Evolutionary conservation across 1,140 invertebrate genomes (phyloP), one percentile per base, ranked within the genome.

Genomic region (Listronotus bonariensis): DNA sequence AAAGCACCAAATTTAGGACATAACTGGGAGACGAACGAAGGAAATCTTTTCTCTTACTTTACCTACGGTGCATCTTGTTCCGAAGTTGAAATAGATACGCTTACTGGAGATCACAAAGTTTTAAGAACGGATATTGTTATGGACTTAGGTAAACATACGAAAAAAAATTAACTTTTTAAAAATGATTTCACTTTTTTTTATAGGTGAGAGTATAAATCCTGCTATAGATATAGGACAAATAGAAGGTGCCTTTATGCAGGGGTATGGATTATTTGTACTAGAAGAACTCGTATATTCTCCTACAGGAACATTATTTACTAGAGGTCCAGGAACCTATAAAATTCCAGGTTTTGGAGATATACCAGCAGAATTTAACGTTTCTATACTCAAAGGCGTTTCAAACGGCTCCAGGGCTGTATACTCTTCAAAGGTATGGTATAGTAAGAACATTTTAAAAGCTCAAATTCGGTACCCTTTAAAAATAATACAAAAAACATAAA

Each of bases 141-240:
- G 95, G 96, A 98, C 81, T 83, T 97, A 54, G 86, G 86, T 75
- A 66, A 62, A 61, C 42, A 4, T 42, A 14, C 15, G 34, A 42
- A 15, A 31, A 31, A 49, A 36, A 40, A 12, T 11, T 51, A 49
- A 20, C 20, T 53, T 34, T 43, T n/a, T 14, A n/a, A 18, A n/a
- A 54, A 0, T 38, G 12, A 14, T 36, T 17, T 54, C 7, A 9
- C 36, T 12, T 43, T 54, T 15, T 57, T 42, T 64, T 73, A 12
- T 48, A 75, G 91, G 91, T 15, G 87, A 92, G 60, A 96, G 93
- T 81, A 80, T 98, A 32, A 98, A 98, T 81, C 95, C 95, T 18
- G 94, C 95, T 0, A 95, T 98, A 70, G 96, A 98, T 72, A 92
- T 98, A 74, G 96, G 95, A 0, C 96, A 98, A 82, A 89, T 98